Base-by-base conservation (phyloP, 53 echinoderm and acorn worm species). In the Holothuria leucospilota region DNA sequence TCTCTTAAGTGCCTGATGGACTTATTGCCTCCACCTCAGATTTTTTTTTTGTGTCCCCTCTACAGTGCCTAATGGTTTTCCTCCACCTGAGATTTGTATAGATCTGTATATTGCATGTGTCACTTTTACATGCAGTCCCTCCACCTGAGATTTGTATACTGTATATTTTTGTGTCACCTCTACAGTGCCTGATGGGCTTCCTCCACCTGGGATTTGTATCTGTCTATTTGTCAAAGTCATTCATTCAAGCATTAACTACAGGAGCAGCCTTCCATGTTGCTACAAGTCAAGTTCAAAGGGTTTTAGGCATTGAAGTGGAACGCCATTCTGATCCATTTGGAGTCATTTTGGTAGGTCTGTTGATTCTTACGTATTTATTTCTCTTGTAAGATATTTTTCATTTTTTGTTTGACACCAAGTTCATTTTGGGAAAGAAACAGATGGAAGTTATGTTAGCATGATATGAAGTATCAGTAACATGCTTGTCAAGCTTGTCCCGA, bases 211-310 rank as follows among this genome's bases (percentile, higher is more conserved):
- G 97, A 29, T 96, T 94, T 39, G 88, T 96, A 49, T 95, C 97
- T 39, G 95, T 93, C 30, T 96, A 96, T 70, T 84, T 95, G 29
- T 96, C 97, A 6, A 89, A 88, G 63, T 87, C 94, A 4, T 77
- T 95, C 20, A 91, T 96, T 10, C 84, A 94, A 21, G 94, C 95
- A 29, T 94, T 94, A 77, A 96, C 94, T 51, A 96, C 97, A 2
- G 97, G 94, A 5, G 97, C 97, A 56, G 93, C 97, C 13, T 81
- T 93, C 63, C 97, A 96, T 52, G 94, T 95, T 29, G 89, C 95
- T 25, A 90, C 97, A 79, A 96, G 97, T 78, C 97, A 96, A 77
- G 85, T 95, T 60, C 85, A 89, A 39, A 78, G 81, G 20, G 81
- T 95, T 7, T 77, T 96, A 38, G 97, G 97, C 40, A 85, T 96